Conservation (phyloP, 1,140 invertebrate species). For the Anadara kagoshimensis region DNA sequence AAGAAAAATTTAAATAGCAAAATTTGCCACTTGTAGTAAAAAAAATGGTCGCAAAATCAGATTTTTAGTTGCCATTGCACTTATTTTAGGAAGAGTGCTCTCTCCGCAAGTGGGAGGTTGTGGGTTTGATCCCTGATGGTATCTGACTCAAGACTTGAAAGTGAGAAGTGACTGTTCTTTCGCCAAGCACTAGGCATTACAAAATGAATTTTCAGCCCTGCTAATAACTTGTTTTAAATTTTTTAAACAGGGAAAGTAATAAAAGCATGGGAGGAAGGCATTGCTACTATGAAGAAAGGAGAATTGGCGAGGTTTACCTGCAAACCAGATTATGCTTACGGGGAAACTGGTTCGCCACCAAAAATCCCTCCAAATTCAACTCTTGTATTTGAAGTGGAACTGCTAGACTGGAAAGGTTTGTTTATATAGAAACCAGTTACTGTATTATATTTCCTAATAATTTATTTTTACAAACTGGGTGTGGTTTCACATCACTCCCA, state of each 20-base stretch:
- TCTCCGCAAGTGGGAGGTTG: no score
- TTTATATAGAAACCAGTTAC: background rate
- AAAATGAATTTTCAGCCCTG: no score
- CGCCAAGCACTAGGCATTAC: no score
- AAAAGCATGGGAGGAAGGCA: slow-evolving; percentile 96
- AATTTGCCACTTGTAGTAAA: no score
- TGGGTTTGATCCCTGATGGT: no score
- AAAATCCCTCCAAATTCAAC: slow-evolving; percentile 94
- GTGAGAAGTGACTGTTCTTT: no score
- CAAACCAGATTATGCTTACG: slow-evolving; percentile 94
- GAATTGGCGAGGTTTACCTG: slow-evolving; percentile 91
- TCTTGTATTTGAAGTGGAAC: slow-evolving; percentile 88
- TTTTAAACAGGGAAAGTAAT: slow-evolving; percentile 83
- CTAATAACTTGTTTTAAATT: slow-evolving; percentile 17
- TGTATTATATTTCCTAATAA: background rate
- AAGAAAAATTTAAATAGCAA: no score
- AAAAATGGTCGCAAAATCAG: no score
- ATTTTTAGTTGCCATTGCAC: no score
- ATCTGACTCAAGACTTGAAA: no score
- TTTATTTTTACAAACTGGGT: background rate
- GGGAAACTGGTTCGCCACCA: slow-evolving; percentile 86
- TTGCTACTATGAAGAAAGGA: slow-evolving; percentile 94
- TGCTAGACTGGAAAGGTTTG: slow-evolving; percentile 72
- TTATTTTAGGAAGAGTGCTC: no score
- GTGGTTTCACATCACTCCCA: background rate